phyloP scores from a whole-genome alignment of 1,140 invertebrate genomes.

The Leptonema lineaticorne region DNA sequence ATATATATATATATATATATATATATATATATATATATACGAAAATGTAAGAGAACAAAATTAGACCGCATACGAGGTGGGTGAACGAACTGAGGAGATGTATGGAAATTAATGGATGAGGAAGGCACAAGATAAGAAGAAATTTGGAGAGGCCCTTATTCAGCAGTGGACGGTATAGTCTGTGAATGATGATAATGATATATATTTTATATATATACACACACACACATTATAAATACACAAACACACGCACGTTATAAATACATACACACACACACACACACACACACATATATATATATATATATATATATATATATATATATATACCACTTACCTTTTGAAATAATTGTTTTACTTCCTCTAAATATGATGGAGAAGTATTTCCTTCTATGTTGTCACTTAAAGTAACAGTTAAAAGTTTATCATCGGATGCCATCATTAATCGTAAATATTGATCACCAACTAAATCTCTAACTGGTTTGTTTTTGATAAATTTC shows the following conservation, averaged over 20 bases:
- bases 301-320: background rate
- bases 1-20: too few species aligned
- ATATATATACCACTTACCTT: slow-evolving; percentile 56
- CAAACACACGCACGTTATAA: too few species aligned
- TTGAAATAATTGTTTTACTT: slow-evolving; percentile 88
- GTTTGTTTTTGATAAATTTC: slow-evolving; percentile 96
- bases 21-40: too few species aligned
- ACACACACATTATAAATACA: background rate
- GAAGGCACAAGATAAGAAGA: too few species aligned
- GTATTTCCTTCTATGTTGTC: slow-evolving; percentile 79
- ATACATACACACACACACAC: background rate
- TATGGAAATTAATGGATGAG: too few species aligned
- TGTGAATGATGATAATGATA: background rate
- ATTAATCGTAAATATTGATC: slow-evolving; percentile 88
- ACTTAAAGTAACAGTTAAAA: slow-evolving; percentile 73
- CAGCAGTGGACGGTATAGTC: too few species aligned
- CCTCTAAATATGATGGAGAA: slow-evolving; percentile 78
- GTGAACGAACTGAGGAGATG: too few species aligned
- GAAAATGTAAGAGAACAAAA: too few species aligned
- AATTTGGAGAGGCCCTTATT: too few species aligned
- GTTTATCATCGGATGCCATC: slow-evolving; percentile 85
- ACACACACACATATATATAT: background rate
- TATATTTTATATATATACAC: background rate
- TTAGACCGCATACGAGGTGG: too few species aligned
- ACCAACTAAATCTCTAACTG: slow-evolving; percentile 82